Evolutionary conservation across 2,888 invertebrate genomes (phyloP).

Genomic region (Lasioglossum oenotherae): DNA sequence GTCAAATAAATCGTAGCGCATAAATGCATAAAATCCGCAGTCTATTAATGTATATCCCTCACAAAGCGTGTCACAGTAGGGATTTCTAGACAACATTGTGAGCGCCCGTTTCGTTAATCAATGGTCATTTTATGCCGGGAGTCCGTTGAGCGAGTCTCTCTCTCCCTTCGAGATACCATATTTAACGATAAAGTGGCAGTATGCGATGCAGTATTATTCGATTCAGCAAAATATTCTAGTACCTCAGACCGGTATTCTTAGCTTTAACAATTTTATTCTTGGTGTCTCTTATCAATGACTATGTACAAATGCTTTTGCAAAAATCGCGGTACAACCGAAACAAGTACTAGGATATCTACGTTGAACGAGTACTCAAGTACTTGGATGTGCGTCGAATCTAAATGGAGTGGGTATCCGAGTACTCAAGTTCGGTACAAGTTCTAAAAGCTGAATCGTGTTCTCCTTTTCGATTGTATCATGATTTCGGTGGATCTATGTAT

Average conservation of each 20-base stretch:
- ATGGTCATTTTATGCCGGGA: conserved; percentile 80
- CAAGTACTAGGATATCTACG: neutral
- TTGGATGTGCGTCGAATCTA: neutral
- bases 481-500: neutral
- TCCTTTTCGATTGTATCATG: conserved; percentile 6
- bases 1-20: no score
- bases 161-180: conserved; percentile 57
- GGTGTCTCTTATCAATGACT: neutral
- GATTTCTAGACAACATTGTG: neutral
- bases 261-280: conserved; percentile 7
- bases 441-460: neutral
- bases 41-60: neutral
- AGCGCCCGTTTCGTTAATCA: conserved; percentile 66
- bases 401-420: neutral
- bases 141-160: conserved; percentile 76
- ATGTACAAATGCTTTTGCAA: neutral
- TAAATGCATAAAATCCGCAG: no score
- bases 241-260: conserved; percentile 64
- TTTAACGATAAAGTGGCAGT: conserved; percentile 76
- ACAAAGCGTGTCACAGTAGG: neutral
- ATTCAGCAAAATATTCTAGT: conserved; percentile 63
- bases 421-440: neutral
- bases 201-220: conserved; percentile 63
- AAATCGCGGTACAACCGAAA: neutral
- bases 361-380: neutral